Evolutionary conservation across 2,888 invertebrate species (phyloP), one percentile per base, ranked within the genome.

Genomic region (Idaea biselata): DNA sequence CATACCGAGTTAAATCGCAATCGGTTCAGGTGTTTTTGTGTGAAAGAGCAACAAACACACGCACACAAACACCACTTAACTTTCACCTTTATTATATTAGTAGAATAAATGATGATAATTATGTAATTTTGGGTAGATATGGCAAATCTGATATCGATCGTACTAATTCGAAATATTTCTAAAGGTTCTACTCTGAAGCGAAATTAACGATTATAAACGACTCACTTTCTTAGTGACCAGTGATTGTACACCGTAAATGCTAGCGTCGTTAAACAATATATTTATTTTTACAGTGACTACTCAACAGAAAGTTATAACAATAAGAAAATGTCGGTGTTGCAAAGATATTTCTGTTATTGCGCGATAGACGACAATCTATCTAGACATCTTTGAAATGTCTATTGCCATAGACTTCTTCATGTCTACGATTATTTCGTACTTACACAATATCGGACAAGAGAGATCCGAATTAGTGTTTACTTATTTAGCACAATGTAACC

Each of bases 261-360:
- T 73, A 75, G 82, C 84, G 79, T 79, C 81, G 83, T 86, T 89
- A 89, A 90, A 83, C 77, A 87, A 83, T 89, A 85, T 87, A 89
- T 92, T 92, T 92, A 83, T 92, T 91, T 91, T 92, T 92, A 91
- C 92, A 92, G 91, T 91, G 91, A 83, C 89, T 77, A 81, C 89
- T 88, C 92, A 83, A 88, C 91, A 89, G 89, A 88, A 87, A 87
- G 84, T 88, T 83, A 73, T 91, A 84, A 84, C 88, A 87, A 82
- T 88, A 84, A 84, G 87, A 90, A 86, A 79, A 84, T 89, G 85
- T 87, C 72, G 89, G 86, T 83, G 88, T 89, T 90, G 78, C 90
- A 90, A 87, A 91, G 85, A 89, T 86, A 84, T 89, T 89, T 91
- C 80, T 86, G 84, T 84, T 80, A 84, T 88, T 91, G 85, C 86